Evolutionary conservation across 2,888 invertebrate genomes (phyloP).

Genomic region (Noctua janthina): DNA sequence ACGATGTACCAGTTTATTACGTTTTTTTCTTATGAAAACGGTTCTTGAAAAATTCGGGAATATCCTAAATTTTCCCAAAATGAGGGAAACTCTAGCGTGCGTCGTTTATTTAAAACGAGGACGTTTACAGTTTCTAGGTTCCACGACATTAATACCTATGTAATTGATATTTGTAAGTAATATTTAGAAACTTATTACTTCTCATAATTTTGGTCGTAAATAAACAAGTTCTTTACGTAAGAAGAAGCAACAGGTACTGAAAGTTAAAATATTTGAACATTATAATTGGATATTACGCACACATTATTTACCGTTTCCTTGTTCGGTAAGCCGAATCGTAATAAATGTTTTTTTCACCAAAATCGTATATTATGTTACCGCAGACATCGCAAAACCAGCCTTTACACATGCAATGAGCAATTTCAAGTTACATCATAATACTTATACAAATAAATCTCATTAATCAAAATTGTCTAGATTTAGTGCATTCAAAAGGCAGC

Average conservation of each 20-base stretch:
- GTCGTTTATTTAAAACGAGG: background rate
- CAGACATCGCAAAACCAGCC: conserved; percentile 13
- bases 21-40: background rate
- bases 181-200: background rate
- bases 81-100: background rate
- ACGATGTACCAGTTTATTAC: background rate
- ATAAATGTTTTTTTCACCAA: conserved; percentile 35
- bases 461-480: background rate
- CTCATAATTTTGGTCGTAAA: conserved; percentile 2
- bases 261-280: conserved; percentile 31
- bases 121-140: background rate
- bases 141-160: background rate
- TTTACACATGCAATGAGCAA: conserved; percentile 20
- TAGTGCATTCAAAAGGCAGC: background rate
- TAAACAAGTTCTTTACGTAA: conserved; percentile 10
- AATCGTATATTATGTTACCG: conserved; percentile 37
- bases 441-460: background rate
- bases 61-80: background rate
- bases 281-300: conserved; percentile 46
- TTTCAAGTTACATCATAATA: conserved; percentile 5
- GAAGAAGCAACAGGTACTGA: background rate
- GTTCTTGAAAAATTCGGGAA: background rate
- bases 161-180: conserved; percentile 10
- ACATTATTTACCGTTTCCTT: conserved; percentile 37
- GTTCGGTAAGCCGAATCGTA: conserved; percentile 33